A percentile compares a stretch with the other conserved stretches of the same genome.
Conservation (phyloP, 2,113 vertebrate species). For the Apus apus region DNA sequence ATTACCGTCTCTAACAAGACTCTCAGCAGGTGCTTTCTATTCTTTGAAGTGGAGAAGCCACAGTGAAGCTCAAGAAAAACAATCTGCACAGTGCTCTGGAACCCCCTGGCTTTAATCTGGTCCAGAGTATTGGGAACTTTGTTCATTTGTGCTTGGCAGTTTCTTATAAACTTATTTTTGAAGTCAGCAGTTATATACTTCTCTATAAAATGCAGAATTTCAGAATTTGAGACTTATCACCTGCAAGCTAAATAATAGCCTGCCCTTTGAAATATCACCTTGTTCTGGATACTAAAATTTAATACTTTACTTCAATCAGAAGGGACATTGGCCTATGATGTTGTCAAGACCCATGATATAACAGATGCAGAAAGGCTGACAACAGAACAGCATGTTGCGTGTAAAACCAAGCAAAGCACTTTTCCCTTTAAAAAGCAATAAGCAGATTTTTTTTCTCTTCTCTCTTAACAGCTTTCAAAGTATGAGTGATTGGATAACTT, state of each 20-base stretch:
- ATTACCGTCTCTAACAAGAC: not conserved
- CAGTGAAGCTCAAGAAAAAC: not conserved
- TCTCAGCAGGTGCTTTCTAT: not conserved
- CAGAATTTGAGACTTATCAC: slow-evolving; percentile 58
- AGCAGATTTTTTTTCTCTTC: not conserved
- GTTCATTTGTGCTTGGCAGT: slow-evolving; percentile 49
- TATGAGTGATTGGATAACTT: not conserved
- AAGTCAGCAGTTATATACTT: slow-evolving; percentile 67
- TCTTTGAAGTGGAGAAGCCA: slow-evolving; percentile 11
- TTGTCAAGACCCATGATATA: slow-evolving; percentile 56
- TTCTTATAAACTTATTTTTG: slow-evolving; percentile 63
- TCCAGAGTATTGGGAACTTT: slow-evolving; percentile 20
- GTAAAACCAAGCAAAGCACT: slow-evolving; percentile 51
- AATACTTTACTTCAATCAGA: slow-evolving; percentile 74
- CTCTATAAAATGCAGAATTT: slow-evolving; percentile 64
- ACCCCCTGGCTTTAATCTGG: not conserved
- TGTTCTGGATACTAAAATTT: slow-evolving; percentile 57
- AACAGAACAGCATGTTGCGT: slow-evolving; percentile 44
- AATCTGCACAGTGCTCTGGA: slow-evolving; percentile 26
- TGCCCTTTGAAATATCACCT: slow-evolving; percentile 70
- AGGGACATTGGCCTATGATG: slow-evolving; percentile 52
- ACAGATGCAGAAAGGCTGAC: slow-evolving; percentile 42
- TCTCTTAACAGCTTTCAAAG: not conserved
- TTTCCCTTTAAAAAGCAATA: slow-evolving; percentile 29
- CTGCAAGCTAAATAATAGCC: slow-evolving; percentile 49